These are phyloP conservation scores for Andrena minutula DNA, from an alignment of 2,888 invertebrate species.

Conservation along the genomic window DNA sequence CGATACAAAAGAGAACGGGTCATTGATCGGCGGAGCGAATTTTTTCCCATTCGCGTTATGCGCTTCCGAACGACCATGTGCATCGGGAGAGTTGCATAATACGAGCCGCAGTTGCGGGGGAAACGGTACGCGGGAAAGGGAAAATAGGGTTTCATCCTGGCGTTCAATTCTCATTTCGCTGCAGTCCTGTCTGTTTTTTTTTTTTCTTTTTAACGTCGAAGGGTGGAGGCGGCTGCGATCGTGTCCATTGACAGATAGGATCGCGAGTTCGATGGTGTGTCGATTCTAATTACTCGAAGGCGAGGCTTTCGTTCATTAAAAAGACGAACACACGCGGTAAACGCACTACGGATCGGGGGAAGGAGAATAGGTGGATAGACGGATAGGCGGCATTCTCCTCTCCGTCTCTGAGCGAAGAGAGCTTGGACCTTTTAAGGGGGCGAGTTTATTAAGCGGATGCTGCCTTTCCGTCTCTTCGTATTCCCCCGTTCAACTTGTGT, in stretches of 20 bases:
- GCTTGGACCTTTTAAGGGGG: constrained; percentile 4
- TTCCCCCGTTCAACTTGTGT: background rate
- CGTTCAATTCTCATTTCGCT: constrained; percentile 2
- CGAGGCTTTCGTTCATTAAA: background rate
- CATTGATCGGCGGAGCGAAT: background rate
- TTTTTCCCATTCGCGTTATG: background rate
- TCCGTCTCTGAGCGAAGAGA: background rate
- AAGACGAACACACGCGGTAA: background rate
- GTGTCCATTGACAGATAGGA: background rate
- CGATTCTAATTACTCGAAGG: constrained; percentile 7
- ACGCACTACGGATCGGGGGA: background rate
- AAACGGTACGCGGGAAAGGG: background rate
- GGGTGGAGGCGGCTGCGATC: background rate
- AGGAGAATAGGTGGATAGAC: background rate
- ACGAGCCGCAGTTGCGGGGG: background rate
- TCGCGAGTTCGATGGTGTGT: background rate
- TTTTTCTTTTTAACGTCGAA: background rate
- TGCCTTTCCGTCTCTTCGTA: constrained; percentile 1
- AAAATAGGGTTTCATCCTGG: constrained; percentile 4
- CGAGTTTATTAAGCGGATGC: constrained; percentile 4
- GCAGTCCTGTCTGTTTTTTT: background rate
- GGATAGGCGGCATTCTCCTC: background rate
- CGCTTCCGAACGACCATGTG: background rate
- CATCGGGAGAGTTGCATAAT: background rate
- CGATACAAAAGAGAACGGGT: background rate